Evolutionary conservation across 2,797 vertebrate genomes (phyloP).

Genomic region (Eospalax fontanierii): DNA sequence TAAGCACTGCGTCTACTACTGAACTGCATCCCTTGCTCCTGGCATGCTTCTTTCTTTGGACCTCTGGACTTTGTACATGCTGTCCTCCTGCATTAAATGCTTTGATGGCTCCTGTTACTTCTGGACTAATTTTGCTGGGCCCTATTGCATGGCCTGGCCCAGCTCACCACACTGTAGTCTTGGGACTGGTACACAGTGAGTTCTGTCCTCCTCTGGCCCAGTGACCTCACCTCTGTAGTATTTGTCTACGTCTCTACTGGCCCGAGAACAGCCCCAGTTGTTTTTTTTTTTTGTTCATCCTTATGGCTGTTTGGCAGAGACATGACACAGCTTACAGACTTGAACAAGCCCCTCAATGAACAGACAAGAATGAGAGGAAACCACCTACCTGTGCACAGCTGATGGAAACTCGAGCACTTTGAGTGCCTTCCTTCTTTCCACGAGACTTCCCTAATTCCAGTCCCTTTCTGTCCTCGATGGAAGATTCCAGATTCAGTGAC

Average conservation of each 20-base stretch:
- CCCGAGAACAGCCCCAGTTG: too few species aligned
- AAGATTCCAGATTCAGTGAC: conserved; percentile 89
- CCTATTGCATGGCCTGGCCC: background rate
- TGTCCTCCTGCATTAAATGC: background rate
- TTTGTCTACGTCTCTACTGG: background rate
- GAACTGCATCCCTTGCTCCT: too few species aligned
- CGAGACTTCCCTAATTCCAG: background rate
- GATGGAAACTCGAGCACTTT: conserved; percentile 24
- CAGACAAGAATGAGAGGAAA: background rate
- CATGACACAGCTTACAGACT: background rate
- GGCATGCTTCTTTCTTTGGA: background rate
- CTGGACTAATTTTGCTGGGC: background rate
- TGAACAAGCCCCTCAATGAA: background rate
- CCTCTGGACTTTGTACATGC: background rate
- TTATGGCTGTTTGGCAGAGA: background rate
- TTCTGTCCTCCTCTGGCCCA: background rate
- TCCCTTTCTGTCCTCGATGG: conserved; percentile 3
- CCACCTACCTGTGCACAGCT: conserved; percentile 57
- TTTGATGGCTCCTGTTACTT: background rate
- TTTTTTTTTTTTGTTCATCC: background rate
- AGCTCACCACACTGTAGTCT: background rate
- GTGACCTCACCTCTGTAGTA: background rate
- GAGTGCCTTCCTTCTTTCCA: conserved; percentile 34
- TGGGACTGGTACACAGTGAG: background rate
- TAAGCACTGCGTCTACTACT: background rate